phyloP scores from a whole-genome alignment of 2,113 vertebrate species.

The Nannospalax galili region DNA sequence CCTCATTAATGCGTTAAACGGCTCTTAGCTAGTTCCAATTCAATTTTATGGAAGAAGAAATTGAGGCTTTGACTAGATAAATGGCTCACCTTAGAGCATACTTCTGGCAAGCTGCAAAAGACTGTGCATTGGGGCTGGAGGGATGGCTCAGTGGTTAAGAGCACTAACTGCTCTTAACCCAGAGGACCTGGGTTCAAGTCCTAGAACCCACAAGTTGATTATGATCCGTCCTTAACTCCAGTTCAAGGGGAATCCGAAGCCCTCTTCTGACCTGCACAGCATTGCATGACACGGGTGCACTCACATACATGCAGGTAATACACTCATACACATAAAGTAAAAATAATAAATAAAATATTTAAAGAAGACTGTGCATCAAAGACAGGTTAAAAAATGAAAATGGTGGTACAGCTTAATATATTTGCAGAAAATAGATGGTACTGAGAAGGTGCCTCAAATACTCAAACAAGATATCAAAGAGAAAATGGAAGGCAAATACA shows the following conservation, averaged over 20 bases:
- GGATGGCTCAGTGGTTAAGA: too few species aligned
- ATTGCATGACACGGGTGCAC: too few species aligned
- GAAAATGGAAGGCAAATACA: conserved; percentile 26
- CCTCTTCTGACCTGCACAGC: too few species aligned
- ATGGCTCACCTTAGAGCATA: not conserved
- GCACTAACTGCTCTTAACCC: too few species aligned
- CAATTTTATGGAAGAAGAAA: conserved; percentile 32
- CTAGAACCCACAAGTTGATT: too few species aligned
- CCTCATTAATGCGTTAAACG: not conserved
- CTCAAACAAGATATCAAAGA: not conserved
- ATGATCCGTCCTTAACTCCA: too few species aligned
- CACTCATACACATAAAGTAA: too few species aligned
- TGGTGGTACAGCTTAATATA: not conserved
- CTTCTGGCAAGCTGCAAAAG: not conserved
- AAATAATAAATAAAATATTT: too few species aligned
- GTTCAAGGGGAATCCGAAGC: too few species aligned
- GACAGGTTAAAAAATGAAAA: conserved; percentile 14
- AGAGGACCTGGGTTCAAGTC: too few species aligned
- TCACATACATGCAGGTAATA: too few species aligned
- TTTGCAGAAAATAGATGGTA: not conserved
- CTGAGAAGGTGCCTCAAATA: not conserved
- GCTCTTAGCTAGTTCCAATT: not conserved
- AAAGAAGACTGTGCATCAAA: not conserved
- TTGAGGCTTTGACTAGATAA: not conserved
- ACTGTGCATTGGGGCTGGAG: too few species aligned